Evolutionary conservation across 2,797 vertebrate genomes (phyloP).

Genomic region (Bryconaethiops microstoma): DNA sequence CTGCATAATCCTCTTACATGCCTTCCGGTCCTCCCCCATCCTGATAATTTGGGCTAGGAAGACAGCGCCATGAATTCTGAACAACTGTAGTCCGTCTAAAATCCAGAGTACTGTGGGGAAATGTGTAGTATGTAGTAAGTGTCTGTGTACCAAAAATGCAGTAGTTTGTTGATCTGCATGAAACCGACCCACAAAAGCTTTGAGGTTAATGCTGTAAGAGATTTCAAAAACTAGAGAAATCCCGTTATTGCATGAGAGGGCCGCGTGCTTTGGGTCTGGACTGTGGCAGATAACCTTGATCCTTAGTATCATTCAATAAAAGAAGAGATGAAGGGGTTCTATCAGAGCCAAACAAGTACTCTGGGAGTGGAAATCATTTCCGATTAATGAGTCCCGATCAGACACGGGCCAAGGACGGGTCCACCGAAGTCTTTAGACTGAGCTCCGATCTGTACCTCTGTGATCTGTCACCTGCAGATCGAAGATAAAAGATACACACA

Average conservation of each 20-base stretch:
- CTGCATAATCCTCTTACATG: slow-evolving; percentile 5
- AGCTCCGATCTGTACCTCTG: neutral
- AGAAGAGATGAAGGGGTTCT: slow-evolving; percentile 21
- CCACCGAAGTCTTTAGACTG: neutral
- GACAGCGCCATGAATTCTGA: too few species aligned
- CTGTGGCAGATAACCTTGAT: slow-evolving; percentile 37
- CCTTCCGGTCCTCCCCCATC: neutral
- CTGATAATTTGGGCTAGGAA: neutral
- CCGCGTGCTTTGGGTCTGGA: slow-evolving; percentile 19
- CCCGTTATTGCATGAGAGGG: neutral
- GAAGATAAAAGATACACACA: neutral
- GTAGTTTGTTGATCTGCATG: neutral
- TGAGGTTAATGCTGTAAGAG: neutral
- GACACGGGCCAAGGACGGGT: neutral
- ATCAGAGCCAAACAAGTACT: slow-evolving; percentile 1
- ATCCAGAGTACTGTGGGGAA: neutral
- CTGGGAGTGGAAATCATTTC: slow-evolving; percentile 34
- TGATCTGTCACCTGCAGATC: slow-evolving; percentile 8
- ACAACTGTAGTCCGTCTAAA: neutral
- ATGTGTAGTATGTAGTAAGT: too few species aligned
- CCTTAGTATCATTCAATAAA: slow-evolving; percentile 25
- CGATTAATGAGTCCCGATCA: slow-evolving; percentile 36
- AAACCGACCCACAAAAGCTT: neutral
- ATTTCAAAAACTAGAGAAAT: neutral
- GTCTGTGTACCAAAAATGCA: neutral